Evolutionary conservation across 2,888 invertebrate genomes (phyloP).

Genomic region (Lypha dubia): DNA sequence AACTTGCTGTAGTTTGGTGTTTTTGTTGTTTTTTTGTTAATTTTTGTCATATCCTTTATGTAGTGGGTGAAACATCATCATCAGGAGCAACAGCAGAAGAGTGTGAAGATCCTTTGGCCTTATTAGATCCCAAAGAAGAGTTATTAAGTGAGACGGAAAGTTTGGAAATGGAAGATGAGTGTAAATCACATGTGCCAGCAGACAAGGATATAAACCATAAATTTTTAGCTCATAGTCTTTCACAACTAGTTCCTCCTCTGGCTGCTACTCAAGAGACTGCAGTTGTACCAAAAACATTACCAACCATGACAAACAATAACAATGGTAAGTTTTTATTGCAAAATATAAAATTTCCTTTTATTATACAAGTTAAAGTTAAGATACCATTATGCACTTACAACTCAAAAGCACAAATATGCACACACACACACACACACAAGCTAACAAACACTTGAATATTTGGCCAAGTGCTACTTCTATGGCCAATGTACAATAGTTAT

Average conservation of each 20-base stretch:
- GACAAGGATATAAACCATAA: constrained; percentile 64
- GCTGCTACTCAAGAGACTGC: constrained; percentile 58
- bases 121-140: constrained; percentile 80
- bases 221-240: not conserved
- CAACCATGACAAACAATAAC: constrained; percentile 73
- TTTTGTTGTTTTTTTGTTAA: constrained; percentile 28
- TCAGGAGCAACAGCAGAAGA: constrained; percentile 48
- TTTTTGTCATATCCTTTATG: constrained; percentile 36
- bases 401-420: not conserved
- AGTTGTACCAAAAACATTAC: constrained; percentile 59
- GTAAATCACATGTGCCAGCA: constrained; percentile 53
- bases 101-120: constrained; percentile 74
- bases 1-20: not conserved
- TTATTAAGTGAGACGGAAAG: constrained; percentile 77
- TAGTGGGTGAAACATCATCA: constrained; percentile 72
- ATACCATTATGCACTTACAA: constrained; percentile 45
- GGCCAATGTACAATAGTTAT: constrained; percentile 13
- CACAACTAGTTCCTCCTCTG: constrained; percentile 25
- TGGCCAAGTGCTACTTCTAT: constrained; percentile 14
- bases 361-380: constrained; percentile 46
- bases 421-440: not conserved
- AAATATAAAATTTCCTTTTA: constrained; percentile 47
- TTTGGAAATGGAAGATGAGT: constrained; percentile 72
- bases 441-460: not conserved
- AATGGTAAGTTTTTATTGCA: constrained; percentile 71